Evolutionary conservation across 2,797 vertebrate genomes (phyloP).

Genomic region (Uromys caudimaculatus): DNA sequence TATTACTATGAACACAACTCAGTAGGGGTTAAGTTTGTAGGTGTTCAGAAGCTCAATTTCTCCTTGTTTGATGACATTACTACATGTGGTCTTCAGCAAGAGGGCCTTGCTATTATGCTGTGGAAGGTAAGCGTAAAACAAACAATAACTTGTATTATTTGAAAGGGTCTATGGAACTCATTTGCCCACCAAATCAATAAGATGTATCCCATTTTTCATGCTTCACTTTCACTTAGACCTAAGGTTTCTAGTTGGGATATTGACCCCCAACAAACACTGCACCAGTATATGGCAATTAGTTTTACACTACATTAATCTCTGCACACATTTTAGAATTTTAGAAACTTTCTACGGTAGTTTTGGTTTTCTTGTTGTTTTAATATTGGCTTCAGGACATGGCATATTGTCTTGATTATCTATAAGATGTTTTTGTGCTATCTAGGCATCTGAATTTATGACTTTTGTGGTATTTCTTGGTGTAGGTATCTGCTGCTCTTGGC

Average conservation of each 20-base stretch:
- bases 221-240: background rate
- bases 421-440: background rate
- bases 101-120: background rate
- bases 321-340: background rate
- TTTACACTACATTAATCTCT: background rate
- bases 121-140: background rate
- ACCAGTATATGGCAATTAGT: background rate
- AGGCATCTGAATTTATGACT: background rate
- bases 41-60: background rate
- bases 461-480: background rate
- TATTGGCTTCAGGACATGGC: background rate
- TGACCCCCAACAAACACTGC: no score
- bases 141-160: background rate
- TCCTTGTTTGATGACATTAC: background rate
- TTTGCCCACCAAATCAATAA: background rate
- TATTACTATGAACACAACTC: background rate
- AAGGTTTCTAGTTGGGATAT: background rate
- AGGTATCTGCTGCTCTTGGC: background rate
- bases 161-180: background rate
- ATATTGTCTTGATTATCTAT: background rate
- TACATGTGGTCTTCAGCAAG: background rate
- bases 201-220: background rate
- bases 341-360: background rate
- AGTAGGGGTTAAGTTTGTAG: background rate
- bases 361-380: background rate